phyloP scores from a whole-genome alignment of 2,888 invertebrate species.

The Scelioninae gen. 1 region DNA sequence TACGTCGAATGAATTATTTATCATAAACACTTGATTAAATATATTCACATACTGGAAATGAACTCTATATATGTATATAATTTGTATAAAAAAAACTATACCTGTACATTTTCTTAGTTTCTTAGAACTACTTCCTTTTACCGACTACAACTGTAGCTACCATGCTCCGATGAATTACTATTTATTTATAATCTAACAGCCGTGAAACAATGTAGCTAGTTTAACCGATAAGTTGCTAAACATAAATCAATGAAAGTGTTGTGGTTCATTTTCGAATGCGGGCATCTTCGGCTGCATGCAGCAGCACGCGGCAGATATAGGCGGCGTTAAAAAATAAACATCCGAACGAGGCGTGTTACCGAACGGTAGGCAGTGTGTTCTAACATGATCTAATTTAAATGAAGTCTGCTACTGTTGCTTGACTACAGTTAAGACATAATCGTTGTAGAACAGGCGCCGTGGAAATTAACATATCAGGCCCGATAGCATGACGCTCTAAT shows the following conservation, averaged over 20 bases:
- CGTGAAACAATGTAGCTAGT: constrained; percentile 26
- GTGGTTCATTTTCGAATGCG: constrained; percentile 57
- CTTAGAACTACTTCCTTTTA: no score
- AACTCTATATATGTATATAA: no score
- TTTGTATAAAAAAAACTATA: no score
- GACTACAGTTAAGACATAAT: constrained; percentile 71
- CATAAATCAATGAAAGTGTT: constrained; percentile 60
- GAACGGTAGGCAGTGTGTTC: constrained; percentile 62
- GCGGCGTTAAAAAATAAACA: constrained; percentile 52
- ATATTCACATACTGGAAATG: no score
- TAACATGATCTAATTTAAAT: constrained; percentile 80
- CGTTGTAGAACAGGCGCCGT: constrained; percentile 75
- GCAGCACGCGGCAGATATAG: constrained; percentile 49
- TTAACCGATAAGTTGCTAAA: constrained; percentile 25
- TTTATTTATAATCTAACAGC: constrained; percentile 20
- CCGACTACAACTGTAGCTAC: no score
- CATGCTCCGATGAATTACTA: no score
- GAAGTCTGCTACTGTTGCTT: constrained; percentile 74
- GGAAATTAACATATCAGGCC: constrained; percentile 82
- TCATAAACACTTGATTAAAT: no score
- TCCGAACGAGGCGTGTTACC: constrained; percentile 59
- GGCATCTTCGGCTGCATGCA: constrained; percentile 55
- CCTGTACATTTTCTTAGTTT: no score
- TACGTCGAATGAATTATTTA: no score
- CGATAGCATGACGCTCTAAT: constrained; percentile 77